These are phyloP conservation scores for Leuctra nigra DNA, from an alignment of 2,888 invertebrate species.

Conservation along the genomic window DNA sequence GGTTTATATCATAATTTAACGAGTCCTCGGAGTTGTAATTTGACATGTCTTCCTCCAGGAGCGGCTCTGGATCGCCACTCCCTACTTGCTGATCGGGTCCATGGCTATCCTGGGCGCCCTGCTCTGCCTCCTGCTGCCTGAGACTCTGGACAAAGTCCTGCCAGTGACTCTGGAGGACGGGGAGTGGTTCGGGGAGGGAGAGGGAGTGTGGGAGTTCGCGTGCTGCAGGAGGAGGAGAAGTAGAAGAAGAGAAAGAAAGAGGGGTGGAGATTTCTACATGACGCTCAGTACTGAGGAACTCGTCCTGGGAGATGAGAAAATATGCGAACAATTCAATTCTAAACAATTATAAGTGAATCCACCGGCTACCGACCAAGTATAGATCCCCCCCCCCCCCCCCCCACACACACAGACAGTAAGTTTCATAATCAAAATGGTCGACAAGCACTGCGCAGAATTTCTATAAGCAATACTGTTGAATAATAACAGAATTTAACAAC, in stretches of 20 bases:
- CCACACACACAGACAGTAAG: no score
- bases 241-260: no score
- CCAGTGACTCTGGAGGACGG: slow-evolving; percentile 52
- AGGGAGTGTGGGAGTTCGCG: slow-evolving; percentile 44
- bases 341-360: no score
- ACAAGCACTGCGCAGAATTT: no score
- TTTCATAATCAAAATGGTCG: no score
- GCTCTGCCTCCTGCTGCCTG: slow-evolving; percentile 51
- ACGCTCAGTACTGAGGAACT: background rate
- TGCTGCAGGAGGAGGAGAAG: slow-evolving; percentile 17
- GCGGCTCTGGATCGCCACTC: slow-evolving; percentile 41
- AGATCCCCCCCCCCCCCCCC: no score
- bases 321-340: no score
- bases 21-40: no score
- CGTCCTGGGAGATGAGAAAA: background rate
- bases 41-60: slow-evolving; percentile 29
- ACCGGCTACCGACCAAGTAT: no score
- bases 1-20: background rate
- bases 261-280: background rate
- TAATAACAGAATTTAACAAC: no score
- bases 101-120: slow-evolving; percentile 46
- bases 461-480: no score
- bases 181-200: slow-evolving; percentile 49
- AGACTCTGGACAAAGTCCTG: slow-evolving; percentile 48
- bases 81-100: slow-evolving; percentile 48